Evolutionary conservation across 1,140 invertebrate genomes (phyloP).

Genomic region (Lepidostoma basale): DNA sequence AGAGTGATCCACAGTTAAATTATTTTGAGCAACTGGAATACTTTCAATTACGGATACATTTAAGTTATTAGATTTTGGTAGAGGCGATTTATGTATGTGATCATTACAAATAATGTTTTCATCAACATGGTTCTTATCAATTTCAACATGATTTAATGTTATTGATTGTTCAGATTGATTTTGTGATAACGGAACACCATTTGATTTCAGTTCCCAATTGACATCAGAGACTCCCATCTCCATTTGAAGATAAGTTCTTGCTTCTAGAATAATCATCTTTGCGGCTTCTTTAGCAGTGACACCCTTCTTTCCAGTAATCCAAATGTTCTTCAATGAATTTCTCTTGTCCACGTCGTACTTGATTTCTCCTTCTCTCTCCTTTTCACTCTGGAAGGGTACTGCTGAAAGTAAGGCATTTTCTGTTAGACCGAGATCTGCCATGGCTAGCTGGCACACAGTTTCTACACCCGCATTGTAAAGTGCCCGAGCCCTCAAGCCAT

Average conservation of each 20-base stretch:
- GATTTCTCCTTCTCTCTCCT: constrained; percentile 73
- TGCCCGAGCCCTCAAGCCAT: constrained; percentile 82
- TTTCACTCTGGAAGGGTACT: constrained; percentile 83
- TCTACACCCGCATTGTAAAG: constrained; percentile 86
- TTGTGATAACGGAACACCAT: background rate
- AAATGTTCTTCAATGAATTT: constrained; percentile 74
- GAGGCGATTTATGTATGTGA: no score
- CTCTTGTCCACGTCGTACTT: constrained; percentile 70
- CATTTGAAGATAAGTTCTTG: constrained; percentile 70
- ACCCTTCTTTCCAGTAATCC: constrained; percentile 81
- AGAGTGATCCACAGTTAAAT: background rate
- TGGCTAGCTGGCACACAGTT: constrained; percentile 77
- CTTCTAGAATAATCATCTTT: constrained; percentile 77
- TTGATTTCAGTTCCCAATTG: constrained; percentile 59
- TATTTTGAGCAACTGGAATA: background rate
- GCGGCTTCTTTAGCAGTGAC: constrained; percentile 85
- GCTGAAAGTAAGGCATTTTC: constrained; percentile 80
- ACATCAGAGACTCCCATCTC: constrained; percentile 68
- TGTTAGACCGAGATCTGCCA: constrained; percentile 69
- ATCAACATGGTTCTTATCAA: background rate
- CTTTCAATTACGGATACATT: background rate
- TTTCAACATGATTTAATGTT: background rate
- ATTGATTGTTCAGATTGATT: background rate
- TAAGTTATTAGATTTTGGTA: background rate
- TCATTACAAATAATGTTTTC: no score